Conservation (phyloP, 2,797 vertebrate species). For the Erethizon dorsatum region DNA sequence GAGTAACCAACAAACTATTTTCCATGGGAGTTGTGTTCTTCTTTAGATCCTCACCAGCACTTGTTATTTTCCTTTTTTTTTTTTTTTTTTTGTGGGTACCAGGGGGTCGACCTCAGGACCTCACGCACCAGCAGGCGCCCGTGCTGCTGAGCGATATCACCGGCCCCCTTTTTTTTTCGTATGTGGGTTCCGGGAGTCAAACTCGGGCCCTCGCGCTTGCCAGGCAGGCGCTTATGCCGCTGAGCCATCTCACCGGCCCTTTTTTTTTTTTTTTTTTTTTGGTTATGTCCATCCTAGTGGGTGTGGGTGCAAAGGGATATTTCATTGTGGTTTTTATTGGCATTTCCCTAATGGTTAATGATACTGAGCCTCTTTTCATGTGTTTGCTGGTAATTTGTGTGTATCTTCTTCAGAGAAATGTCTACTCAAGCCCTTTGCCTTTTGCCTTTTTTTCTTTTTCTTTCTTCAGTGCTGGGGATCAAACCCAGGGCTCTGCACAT, state of each 20-base stretch:
- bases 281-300: neutral
- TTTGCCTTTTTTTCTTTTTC: neutral
- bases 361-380: neutral
- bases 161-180: no score
- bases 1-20: slow-evolving; percentile 37
- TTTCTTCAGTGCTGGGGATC: neutral
- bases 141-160: no score
- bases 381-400: neutral
- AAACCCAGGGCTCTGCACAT: neutral
- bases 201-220: no score
- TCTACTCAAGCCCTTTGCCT: neutral
- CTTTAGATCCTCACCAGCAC: neutral
- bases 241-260: neutral
- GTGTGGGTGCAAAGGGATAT: neutral
- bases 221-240: no score
- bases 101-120: no score
- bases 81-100: neutral
- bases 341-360: neutral
- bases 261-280: neutral
- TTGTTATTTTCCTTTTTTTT: neutral
- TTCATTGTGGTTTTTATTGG: neutral
- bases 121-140: no score
- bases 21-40: neutral
- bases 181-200: no score
- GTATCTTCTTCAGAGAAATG: slow-evolving; percentile 41